phyloP scores from a whole-genome alignment of 2,113 vertebrate genomes.

The Pseudois nayaur region DNA sequence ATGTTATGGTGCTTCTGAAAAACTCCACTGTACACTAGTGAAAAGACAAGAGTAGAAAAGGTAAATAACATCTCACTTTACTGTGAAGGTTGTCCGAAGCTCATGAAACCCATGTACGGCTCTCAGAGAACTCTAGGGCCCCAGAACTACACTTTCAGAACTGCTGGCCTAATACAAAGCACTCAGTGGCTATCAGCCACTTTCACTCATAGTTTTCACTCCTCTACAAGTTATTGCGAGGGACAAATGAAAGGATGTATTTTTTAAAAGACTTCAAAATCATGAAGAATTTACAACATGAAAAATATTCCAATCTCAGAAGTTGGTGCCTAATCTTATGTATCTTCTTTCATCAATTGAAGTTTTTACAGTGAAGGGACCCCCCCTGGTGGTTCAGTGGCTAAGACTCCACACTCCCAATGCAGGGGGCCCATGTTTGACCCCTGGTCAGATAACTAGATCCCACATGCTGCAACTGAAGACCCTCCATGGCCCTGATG shows the following conservation, averaged over 20 bases:
- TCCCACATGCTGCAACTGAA: neutral
- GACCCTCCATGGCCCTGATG: neutral
- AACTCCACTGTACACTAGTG: neutral
- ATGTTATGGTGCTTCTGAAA: neutral
- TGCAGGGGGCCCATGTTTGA: neutral
- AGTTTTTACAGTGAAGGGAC: neutral
- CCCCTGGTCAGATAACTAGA: neutral
- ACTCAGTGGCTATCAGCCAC: neutral
- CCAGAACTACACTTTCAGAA: neutral
- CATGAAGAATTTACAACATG: neutral
- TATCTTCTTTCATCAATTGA: neutral
- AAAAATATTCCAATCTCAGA: neutral
- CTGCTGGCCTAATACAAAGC: neutral
- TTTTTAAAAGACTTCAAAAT: conserved; percentile 17
- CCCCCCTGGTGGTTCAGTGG: neutral
- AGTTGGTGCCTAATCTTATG: neutral
- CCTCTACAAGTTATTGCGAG: neutral
- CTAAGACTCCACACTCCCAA: neutral
- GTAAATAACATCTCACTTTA: neutral
- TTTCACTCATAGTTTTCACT: neutral
- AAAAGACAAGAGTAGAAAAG: neutral
- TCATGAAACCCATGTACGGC: neutral
- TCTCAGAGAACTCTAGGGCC: neutral
- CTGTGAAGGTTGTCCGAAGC: neutral
- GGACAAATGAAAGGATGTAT: neutral